Evolutionary conservation across 2,888 invertebrate genomes (phyloP), one percentile per base, ranked within the genome.

Genomic region (Desoria tigrina): DNA sequence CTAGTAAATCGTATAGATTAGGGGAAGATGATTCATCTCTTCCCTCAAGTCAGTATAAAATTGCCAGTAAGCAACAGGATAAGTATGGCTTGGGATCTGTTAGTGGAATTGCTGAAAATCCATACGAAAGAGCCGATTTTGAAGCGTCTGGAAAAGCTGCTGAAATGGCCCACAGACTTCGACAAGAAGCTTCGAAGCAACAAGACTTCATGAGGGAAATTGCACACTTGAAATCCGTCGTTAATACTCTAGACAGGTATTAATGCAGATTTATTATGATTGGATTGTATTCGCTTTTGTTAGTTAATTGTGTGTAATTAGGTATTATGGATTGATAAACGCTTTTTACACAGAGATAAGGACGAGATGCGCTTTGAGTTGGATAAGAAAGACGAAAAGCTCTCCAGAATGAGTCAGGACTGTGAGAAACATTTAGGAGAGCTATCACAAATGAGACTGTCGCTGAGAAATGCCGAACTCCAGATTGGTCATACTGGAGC

Each of bases 301-400:
- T n/a, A n/a, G n/a, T n/a, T n/a, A n/a, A n/a, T n/a, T n/a, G n/a
- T n/a, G n/a, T n/a, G n/a, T n/a, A n/a, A n/a, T n/a, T n/a, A n/a
- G n/a, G n/a, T n/a, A n/a, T n/a, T n/a, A n/a, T n/a, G n/a, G n/a
- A n/a, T n/a, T n/a, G n/a, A n/a, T n/a, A n/a, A n/a, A n/a, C n/a
- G n/a, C n/a, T n/a, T n/a, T n/a, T n/a, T n/a, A n/a, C n/a, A n/a
- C 39, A 59, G 64, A 21, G 69, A 69, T 21, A 74, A 73, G 23
- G 74, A 73, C 61, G 71, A 71, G 58, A 71, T 72, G 69, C 63
- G 73, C 21, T 64, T 65, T 1, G 75, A 76, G 24, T 37, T 74
- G 14, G 73, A 74, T 32, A 58, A 65, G 16, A 76, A 76, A 49
- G 74, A 76, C 32, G 73, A 74, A 58, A 65, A 65, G 42, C 39